Percentiles rank a stretch among this genome's conserved stretches.
Evolutionary conservation across 2,113 vertebrate genomes (phyloP).

Genomic region (Piprites chloris): DNA sequence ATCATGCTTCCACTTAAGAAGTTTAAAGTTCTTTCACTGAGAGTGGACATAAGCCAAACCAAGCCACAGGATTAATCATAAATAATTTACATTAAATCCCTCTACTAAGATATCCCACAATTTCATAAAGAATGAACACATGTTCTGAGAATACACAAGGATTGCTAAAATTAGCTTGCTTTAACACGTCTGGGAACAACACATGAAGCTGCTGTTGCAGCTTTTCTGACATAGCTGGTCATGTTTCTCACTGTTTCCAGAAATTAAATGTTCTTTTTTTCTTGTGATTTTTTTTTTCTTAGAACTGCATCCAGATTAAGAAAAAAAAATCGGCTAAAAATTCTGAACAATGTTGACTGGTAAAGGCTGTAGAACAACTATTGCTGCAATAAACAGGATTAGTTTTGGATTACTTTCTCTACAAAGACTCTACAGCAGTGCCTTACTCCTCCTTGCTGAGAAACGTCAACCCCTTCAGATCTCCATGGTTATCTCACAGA

Average conservation of each 20-base stretch:
- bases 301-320: neutral
- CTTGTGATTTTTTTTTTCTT: neutral
- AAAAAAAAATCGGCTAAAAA: neutral
- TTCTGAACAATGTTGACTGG: neutral
- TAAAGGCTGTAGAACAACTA: neutral
- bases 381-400: slow-evolving; percentile 52
- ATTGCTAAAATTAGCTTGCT: slow-evolving; percentile 34
- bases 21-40: slow-evolving; percentile 13
- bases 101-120: neutral
- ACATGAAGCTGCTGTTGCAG: slow-evolving; percentile 6
- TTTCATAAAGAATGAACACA: slow-evolving; percentile 34
- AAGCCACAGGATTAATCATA: slow-evolving; percentile 24
- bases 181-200: neutral
- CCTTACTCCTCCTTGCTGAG: neutral
- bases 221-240: slow-evolving; percentile 20
- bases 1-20: slow-evolving; percentile 14
- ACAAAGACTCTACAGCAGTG: neutral
- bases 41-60: slow-evolving; percentile 29
- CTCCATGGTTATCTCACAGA: slow-evolving; percentile 59
- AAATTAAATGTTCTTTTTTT: neutral
- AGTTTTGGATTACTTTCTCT: slow-evolving; percentile 38
- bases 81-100: slow-evolving; percentile 39
- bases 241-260: neutral
- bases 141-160: slow-evolving; percentile 34
- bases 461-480: slow-evolving; percentile 30